phyloP scores from a whole-genome alignment of 2,888 invertebrate species.

The Pomacea canaliculata region DNA sequence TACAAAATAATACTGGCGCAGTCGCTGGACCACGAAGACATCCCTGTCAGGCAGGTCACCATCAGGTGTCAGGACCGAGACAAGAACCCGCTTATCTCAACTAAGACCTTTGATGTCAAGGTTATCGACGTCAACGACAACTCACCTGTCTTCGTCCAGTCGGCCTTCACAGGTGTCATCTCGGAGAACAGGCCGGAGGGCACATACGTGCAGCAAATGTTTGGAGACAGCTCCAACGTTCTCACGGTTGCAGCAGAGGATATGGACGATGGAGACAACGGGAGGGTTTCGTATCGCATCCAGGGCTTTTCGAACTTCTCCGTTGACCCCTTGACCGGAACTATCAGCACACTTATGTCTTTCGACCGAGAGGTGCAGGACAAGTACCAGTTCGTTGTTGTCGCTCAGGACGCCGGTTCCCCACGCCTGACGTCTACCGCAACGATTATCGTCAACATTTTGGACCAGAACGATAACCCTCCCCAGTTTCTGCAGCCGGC shows the following conservation, averaged over 20 bases:
- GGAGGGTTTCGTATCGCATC: conserved; percentile 69
- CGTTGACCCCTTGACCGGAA: conserved; percentile 85
- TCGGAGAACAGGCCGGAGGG: conserved; percentile 30
- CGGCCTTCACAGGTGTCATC: conserved; percentile 23
- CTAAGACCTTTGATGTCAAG: conserved; percentile 31
- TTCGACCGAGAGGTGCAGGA: conserved; percentile 84
- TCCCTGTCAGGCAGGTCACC: conserved; percentile 30
- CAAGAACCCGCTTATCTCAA: conserved; percentile 26
- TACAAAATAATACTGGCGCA: conserved; percentile 38
- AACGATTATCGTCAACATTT: conserved; percentile 67
- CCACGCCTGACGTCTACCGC: conserved; percentile 77
- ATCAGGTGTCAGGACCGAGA: conserved; percentile 43
- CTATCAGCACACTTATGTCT: conserved; percentile 85
- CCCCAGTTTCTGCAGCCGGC: conserved; percentile 77
- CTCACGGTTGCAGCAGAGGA: conserved; percentile 82
- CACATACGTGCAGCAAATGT: conserved; percentile 71
- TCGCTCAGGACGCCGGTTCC: conserved; percentile 50
- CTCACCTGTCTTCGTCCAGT: conserved; percentile 31
- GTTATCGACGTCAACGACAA: conserved; percentile 42
- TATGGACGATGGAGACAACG: conserved; percentile 86
- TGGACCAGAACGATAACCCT: conserved; percentile 86
- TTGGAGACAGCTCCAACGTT: conserved; percentile 78
- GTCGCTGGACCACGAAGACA: conserved; percentile 39
- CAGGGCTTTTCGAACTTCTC: conserved; percentile 76
- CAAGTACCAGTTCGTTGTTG: conserved; percentile 79